A percentile compares a stretch with the other conserved stretches of the same genome.
Conservation (phyloP, 2,888 invertebrate species). For the Eugnorisma glareosa region DNA sequence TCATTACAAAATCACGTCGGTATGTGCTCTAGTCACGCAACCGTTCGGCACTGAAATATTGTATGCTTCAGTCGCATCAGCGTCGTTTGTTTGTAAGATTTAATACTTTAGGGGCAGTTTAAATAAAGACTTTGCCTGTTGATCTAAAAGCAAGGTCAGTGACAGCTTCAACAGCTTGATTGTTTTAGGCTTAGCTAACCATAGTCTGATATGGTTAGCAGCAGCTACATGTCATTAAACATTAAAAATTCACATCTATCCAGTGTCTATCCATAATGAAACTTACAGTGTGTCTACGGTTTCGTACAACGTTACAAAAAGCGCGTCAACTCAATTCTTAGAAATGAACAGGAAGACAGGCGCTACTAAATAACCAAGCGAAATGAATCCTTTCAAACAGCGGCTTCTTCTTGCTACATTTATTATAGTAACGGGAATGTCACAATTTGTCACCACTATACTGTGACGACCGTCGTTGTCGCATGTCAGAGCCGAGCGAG, state of each 20-base stretch:
- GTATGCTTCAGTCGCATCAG: neutral
- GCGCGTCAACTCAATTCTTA: neutral
- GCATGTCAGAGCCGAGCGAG: neutral
- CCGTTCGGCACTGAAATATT: slow-evolving; percentile 26
- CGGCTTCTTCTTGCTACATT: slow-evolving; percentile 23
- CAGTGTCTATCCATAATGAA: neutral
- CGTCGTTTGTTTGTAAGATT: slow-evolving; percentile 10
- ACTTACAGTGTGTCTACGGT: neutral
- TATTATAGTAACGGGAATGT: slow-evolving; percentile 35
- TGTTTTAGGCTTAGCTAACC: neutral
- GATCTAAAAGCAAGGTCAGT: neutral
- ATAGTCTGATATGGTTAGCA: neutral
- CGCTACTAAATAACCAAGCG: neutral
- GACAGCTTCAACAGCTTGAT: neutral
- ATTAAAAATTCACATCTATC: neutral
- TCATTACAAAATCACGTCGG: slow-evolving; percentile 45
- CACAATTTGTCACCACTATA: slow-evolving; percentile 42
- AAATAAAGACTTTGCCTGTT: neutral
- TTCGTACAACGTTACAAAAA: neutral
- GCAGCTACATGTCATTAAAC: neutral
- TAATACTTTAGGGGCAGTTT: slow-evolving; percentile 2
- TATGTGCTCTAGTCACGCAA: slow-evolving; percentile 44
- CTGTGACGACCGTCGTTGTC: neutral
- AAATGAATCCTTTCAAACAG: slow-evolving; percentile 13
- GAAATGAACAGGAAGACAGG: neutral